A percentile compares a stretch with the other conserved stretches of the same genome.
phyloP scores from a whole-genome alignment of 2,888 invertebrate genomes.

The Parthenolecanium corni region DNA sequence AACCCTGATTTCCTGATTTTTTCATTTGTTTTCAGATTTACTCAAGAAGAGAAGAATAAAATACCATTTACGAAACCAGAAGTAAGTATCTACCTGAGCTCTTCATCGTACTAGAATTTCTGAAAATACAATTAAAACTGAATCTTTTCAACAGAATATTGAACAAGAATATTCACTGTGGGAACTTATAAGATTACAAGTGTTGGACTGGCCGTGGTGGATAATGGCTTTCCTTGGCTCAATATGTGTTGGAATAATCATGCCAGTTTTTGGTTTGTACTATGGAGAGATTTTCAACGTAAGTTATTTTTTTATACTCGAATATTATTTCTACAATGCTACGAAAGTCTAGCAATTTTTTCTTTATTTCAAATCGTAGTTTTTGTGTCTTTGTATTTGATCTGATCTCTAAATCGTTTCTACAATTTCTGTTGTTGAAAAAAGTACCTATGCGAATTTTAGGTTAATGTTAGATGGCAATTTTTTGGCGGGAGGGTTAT shows the following conservation, averaged over 20 bases:
- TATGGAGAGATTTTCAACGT: slow-evolving; percentile 67
- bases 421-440: too few species aligned
- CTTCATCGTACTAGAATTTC: too few species aligned
- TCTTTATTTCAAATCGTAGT: too few species aligned
- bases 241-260: slow-evolving; percentile 54
- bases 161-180: slow-evolving; percentile 39
- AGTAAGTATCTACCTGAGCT: background rate
- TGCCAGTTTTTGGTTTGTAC: slow-evolving; percentile 61
- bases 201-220: slow-evolving; percentile 57
- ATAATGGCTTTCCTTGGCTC: slow-evolving; percentile 51
- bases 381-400: too few species aligned
- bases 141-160: background rate
- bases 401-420: too few species aligned
- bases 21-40: background rate
- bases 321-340: too few species aligned
- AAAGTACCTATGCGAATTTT: too few species aligned
- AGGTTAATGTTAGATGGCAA: too few species aligned
- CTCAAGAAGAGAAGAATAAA: background rate
- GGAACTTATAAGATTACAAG: slow-evolving; percentile 54
- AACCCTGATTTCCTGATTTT: too few species aligned
- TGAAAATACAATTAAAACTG: background rate
- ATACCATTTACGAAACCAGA: slow-evolving; percentile 1
- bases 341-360: too few species aligned
- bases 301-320: slow-evolving; percentile 35
- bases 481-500: too few species aligned